Percentiles rank a stretch among this genome's conserved stretches.
Evolutionary conservation across 2,113 vertebrate species (phyloP).

Genomic region (Catharus minimus): DNA sequence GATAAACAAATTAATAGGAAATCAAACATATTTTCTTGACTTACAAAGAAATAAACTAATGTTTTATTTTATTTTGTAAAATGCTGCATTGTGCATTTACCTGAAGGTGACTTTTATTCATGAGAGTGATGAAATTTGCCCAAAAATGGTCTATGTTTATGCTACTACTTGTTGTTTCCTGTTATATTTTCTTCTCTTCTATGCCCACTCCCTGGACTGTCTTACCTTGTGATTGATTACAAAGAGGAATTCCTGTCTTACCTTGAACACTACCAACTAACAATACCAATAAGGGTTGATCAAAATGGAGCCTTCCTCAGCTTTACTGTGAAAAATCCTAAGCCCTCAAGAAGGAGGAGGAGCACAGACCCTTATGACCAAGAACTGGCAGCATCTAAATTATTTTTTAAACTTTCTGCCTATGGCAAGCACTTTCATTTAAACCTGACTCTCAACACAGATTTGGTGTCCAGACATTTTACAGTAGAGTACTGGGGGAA

Average conservation of each 20-base stretch:
- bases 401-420: conserved; percentile 97
- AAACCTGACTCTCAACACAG: conserved; percentile 95
- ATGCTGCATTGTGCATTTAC: neutral
- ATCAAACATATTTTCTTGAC: neutral
- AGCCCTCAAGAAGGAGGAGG: conserved; percentile 87
- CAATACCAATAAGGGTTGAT: conserved; percentile 92
- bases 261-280: conserved; percentile 97
- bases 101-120: neutral
- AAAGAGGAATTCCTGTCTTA: conserved; percentile 99
- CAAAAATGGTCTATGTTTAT: conserved; percentile 54
- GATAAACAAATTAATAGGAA: neutral
- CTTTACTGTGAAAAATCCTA: conserved; percentile 96
- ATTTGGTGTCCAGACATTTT: conserved; percentile 95
- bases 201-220: conserved; percentile 72
- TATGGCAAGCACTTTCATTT: conserved; percentile 99
- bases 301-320: conserved; percentile 95
- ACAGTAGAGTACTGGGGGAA: conserved; percentile 97
- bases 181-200: conserved; percentile 77
- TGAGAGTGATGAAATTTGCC: conserved; percentile 30
- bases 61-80: neutral
- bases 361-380: conserved; percentile 79
- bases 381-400: conserved; percentile 82
- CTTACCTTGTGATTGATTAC: conserved; percentile 77
- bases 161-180: conserved; percentile 73
- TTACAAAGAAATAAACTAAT: neutral